phyloP scores from a whole-genome alignment of 2,797 vertebrate genomes.

The Spea hammondii region DNA sequence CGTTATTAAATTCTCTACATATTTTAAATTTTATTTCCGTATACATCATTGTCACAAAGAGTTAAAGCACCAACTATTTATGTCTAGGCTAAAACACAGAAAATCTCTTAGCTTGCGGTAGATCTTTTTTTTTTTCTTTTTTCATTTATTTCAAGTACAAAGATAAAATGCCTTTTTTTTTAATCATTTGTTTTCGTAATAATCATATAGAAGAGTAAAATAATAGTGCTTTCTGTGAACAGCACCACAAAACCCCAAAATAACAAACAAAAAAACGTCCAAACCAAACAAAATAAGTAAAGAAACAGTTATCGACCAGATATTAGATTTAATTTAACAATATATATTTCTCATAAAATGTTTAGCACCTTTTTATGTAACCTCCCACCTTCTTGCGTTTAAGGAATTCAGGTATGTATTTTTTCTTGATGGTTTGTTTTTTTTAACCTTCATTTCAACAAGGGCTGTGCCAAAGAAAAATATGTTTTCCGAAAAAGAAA shows the following conservation, averaged over 20 bases:
- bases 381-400: conserved; percentile 79
- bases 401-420: conserved; percentile 68
- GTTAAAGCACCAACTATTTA: conserved; percentile 95
- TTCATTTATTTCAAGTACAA: conserved; percentile 95
- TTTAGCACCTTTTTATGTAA: conserved; percentile 90
- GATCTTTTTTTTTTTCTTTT: conserved; percentile 75
- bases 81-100: conserved; percentile 98
- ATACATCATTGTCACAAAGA: conserved; percentile 94
- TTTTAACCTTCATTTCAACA: conserved; percentile 9
- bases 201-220: conserved; percentile 96
- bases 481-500: conserved; percentile 6
- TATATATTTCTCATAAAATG: conserved; percentile 96
- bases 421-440: conserved; percentile 53
- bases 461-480: conserved; percentile 83
- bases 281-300: conserved; percentile 14
- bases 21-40: conserved; percentile 75
- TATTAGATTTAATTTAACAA: conserved; percentile 94
- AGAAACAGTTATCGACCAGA: conserved; percentile 84
- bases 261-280: neutral
- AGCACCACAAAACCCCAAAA: conserved; percentile 91
- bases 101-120: conserved; percentile 80
- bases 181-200: conserved; percentile 58
- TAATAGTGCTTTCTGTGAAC: conserved; percentile 87
- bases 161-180: conserved; percentile 94
- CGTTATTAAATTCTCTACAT: conserved; percentile 78